Percentiles rank a stretch among this genome's conserved stretches.
phyloP scores from a whole-genome alignment of 2,797 vertebrate species.

The Gymnopithys bicolor region DNA sequence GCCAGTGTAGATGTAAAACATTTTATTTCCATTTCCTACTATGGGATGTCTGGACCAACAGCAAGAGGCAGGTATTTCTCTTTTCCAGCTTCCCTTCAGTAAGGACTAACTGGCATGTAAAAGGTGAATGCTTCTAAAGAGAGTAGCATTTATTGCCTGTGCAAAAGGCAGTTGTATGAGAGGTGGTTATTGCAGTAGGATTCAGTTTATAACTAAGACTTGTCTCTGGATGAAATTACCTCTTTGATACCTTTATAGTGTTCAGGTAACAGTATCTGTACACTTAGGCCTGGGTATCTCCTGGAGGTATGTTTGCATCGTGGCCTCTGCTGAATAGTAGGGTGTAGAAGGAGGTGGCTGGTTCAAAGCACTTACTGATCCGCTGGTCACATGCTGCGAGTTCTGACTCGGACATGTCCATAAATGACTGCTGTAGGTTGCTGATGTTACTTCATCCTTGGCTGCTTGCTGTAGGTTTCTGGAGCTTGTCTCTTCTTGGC shows the following conservation, averaged over 20 bases:
- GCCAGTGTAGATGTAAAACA: neutral
- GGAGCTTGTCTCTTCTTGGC: neutral
- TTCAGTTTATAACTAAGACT: neutral
- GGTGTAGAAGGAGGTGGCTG: neutral
- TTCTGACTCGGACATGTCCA: neutral
- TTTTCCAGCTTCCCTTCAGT: neutral
- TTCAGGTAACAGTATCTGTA: neutral
- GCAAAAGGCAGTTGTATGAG: neutral
- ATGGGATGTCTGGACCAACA: neutral
- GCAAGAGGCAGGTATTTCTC: neutral
- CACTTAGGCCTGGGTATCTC: rapidly evolving
- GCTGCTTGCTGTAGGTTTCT: neutral
- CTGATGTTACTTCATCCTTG: neutral
- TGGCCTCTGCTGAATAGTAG: neutral
- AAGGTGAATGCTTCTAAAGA: neutral
- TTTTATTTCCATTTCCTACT: neutral
- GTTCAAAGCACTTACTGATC: neutral
- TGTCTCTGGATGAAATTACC: neutral
- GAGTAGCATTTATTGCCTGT: neutral
- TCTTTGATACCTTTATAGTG: neutral
- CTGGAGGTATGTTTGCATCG: neutral
- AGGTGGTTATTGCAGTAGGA: neutral
- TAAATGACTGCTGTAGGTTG: neutral
- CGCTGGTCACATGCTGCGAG: neutral
- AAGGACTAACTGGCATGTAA: neutral